These are phyloP conservation scores for Drosophila kanekoi DNA, from an alignment of 2,888 invertebrate genomes.

Conservation along the genomic window DNA sequence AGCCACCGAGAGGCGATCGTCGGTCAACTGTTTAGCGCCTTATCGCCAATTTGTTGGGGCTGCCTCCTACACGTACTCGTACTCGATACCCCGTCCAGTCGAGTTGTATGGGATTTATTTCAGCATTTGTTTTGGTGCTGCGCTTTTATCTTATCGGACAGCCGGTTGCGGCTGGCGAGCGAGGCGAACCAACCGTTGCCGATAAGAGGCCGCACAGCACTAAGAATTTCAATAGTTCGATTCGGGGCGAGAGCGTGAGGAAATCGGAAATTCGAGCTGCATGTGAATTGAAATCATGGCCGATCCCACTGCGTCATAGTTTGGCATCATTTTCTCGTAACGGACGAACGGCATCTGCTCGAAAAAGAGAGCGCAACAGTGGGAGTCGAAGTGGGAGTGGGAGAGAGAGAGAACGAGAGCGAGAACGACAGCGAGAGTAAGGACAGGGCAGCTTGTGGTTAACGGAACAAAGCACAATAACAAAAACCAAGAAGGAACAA, in stretches of 20 bases:
- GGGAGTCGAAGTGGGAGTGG: too few species aligned
- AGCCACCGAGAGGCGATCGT: not conserved
- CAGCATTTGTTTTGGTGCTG: conserved; percentile 35
- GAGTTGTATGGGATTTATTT: conserved; percentile 6
- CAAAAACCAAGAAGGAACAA: not conserved
- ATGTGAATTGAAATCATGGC: conserved; percentile 56
- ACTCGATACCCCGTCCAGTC: not conserved
- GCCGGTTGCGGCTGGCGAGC: conserved; percentile 8
- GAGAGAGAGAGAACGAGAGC: too few species aligned
- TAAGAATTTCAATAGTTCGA: conserved; percentile 32
- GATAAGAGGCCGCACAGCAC: conserved; percentile 40
- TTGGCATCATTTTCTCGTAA: conserved; percentile 27
- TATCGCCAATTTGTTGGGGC: conserved; percentile 34
- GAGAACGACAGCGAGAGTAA: not conserved
- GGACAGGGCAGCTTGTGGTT: conserved; percentile 7
- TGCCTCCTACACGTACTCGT: not conserved
- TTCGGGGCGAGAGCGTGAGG: conserved; percentile 26
- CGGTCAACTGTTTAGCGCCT: conserved; percentile 7
- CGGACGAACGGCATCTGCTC: conserved; percentile 3
- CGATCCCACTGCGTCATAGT: conserved; percentile 51
- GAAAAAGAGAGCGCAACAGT: not conserved
- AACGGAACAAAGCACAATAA: not conserved
- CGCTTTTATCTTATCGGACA: conserved; percentile 36
- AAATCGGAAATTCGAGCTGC: conserved; percentile 65
- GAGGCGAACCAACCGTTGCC: conserved; percentile 30